These are phyloP conservation scores for Laticauda colubrina DNA, from an alignment of 2,113 vertebrate genomes.

Conservation along the genomic window DNA sequence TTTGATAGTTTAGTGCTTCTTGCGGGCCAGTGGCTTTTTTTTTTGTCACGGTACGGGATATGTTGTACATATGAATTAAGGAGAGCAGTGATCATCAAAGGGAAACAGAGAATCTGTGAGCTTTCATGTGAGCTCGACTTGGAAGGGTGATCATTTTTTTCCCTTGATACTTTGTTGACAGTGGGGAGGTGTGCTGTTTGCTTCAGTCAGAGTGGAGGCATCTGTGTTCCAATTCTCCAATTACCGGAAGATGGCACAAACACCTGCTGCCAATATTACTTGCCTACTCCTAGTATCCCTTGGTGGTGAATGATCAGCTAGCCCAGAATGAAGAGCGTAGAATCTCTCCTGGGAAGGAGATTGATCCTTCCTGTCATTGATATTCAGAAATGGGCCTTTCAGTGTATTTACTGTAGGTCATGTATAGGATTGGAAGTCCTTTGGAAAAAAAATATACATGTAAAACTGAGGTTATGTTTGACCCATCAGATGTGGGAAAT, in stretches of 20 bases:
- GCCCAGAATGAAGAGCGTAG: neutral
- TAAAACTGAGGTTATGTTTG: neutral
- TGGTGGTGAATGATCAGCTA: conserved; percentile 36
- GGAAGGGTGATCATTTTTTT: neutral
- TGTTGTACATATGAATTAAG: neutral
- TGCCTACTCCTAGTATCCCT: neutral
- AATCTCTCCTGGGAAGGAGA: neutral
- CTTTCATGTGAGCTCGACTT: neutral
- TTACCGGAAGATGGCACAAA: conserved; percentile 35
- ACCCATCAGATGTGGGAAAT: neutral
- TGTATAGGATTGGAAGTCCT: neutral
- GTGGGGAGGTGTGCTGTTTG: conserved; percentile 10
- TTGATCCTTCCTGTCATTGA: neutral
- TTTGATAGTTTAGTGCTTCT: neutral
- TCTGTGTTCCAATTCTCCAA: neutral
- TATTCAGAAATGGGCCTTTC: neutral
- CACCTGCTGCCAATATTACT: conserved; percentile 18
- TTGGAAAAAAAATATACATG: neutral
- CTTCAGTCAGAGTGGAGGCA: conserved; percentile 26
- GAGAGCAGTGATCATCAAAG: neutral
- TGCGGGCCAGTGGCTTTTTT: neutral
- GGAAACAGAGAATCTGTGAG: neutral
- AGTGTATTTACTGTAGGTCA: neutral
- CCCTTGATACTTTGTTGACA: conserved; percentile 14
- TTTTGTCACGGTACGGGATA: neutral